Percentiles rank a stretch among this genome's conserved stretches.
These are phyloP conservation scores for Rhagoletis zephyria DNA, from an alignment of 1,140 invertebrate species.

Conservation along the genomic window DNA sequence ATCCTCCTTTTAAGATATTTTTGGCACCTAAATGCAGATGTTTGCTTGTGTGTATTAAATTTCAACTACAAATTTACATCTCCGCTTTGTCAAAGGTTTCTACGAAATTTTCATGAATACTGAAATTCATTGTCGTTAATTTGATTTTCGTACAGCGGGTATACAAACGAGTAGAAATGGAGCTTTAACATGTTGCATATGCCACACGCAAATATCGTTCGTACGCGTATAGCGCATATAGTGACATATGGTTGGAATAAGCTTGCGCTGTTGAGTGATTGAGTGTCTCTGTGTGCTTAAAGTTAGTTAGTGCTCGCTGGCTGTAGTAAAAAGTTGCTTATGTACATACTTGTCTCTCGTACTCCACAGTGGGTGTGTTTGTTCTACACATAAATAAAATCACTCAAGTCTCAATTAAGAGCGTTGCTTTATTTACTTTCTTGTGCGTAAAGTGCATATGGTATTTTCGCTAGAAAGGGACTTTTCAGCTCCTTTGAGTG, in stretches of 20 bases:
- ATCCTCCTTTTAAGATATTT: neutral
- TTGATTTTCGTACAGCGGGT: neutral
- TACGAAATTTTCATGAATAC: constrained; percentile 3
- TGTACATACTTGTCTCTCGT: neutral
- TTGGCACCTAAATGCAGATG: neutral
- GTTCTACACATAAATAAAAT: neutral
- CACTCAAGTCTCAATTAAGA: neutral
- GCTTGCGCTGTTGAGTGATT: neutral
- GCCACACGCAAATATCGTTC: neutral
- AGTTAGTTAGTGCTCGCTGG: neutral
- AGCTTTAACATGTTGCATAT: neutral
- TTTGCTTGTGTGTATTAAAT: neutral
- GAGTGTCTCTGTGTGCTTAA: neutral
- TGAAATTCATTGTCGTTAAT: constrained; percentile 6
- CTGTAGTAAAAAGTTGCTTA: neutral
- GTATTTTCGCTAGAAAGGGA: neutral
- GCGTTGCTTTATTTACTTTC: neutral
- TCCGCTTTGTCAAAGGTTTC: neutral
- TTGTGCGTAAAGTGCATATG: neutral
- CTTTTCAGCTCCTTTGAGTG: neutral
- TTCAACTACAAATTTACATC: neutral
- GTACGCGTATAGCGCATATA: neutral
- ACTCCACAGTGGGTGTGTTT: neutral
- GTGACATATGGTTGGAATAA: neutral
- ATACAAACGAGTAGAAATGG: neutral